Evolutionary conservation across 2,797 vertebrate species (phyloP).

Genomic region (Fundulus diaphanus): DNA sequence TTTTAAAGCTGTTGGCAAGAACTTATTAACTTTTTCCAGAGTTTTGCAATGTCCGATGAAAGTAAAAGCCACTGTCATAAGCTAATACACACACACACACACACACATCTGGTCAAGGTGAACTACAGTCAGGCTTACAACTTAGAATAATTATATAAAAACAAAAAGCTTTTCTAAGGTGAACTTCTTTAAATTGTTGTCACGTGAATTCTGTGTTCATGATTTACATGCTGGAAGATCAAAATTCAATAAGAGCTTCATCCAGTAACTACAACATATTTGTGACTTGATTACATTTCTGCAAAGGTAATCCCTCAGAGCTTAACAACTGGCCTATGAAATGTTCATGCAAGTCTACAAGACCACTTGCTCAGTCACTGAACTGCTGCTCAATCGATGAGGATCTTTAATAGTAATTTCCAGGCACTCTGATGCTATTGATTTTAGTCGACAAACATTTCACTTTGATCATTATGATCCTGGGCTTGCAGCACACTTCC

Average conservation of each 20-base stretch:
- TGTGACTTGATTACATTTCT: conserved; percentile 62
- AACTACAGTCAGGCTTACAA: too few species aligned
- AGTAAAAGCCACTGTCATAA: too few species aligned
- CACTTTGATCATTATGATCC: conserved; percentile 79
- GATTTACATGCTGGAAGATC: conserved; percentile 20
- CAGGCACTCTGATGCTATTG: conserved; percentile 75
- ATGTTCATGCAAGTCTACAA: conserved; percentile 51
- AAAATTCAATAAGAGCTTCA: conserved; percentile 22
- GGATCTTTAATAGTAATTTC: conserved; percentile 81
- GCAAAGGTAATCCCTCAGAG: conserved; percentile 53
- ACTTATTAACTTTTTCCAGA: too few species aligned
- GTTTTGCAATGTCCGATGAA: too few species aligned
- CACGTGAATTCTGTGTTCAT: conserved; percentile 1
- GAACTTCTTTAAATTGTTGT: not conserved
- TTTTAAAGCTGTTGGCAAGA: too few species aligned
- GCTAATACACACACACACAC: too few species aligned
- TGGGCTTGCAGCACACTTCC: conserved; percentile 71
- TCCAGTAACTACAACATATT: conserved; percentile 29
- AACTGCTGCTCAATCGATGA: conserved; percentile 69
- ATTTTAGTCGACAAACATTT: conserved; percentile 79
- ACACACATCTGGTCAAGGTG: too few species aligned
- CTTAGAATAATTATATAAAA: too few species aligned
- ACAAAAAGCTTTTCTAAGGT: not conserved
- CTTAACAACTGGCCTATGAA: conserved; percentile 56
- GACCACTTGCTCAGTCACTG: conserved; percentile 57